phyloP scores from a whole-genome alignment of 2,113 vertebrate genomes.

The Tiliqua scincoides region DNA sequence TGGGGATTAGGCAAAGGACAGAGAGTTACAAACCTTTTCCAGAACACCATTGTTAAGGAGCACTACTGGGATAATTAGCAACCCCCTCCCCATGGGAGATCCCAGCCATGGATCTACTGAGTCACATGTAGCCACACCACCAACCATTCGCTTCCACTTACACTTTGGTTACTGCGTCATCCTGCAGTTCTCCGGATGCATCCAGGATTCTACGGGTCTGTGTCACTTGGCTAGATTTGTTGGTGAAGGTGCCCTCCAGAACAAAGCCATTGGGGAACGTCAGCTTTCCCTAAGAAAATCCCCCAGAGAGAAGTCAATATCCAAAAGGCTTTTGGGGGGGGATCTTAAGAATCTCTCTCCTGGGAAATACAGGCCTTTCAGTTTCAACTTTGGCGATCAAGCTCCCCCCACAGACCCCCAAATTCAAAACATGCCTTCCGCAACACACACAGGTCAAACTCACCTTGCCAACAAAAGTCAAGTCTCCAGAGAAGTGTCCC shows the following conservation, averaged over 20 bases:
- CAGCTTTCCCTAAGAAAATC: slow-evolving; percentile 74
- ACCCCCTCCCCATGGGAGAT: too few relatives aligned
- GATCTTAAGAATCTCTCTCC: too few relatives aligned
- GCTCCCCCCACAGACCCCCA: too few relatives aligned
- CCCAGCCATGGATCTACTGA: too few relatives aligned
- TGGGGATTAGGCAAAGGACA: too few relatives aligned
- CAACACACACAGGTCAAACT: not conserved
- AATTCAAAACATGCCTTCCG: too few relatives aligned
- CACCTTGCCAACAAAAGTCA: slow-evolving; percentile 75
- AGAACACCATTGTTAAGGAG: too few relatives aligned
- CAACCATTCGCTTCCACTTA: slow-evolving; percentile 19
- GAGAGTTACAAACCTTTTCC: too few relatives aligned
- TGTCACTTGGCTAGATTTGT: slow-evolving; percentile 59
- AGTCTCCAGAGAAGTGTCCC: slow-evolving; percentile 76
- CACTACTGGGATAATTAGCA: too few relatives aligned
- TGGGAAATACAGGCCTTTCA: too few relatives aligned
- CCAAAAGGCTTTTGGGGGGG: not conserved
- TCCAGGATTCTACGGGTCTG: slow-evolving; percentile 71
- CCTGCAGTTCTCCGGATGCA: slow-evolving; percentile 43
- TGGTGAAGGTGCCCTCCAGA: slow-evolving; percentile 73
- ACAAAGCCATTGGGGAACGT: slow-evolving; percentile 77
- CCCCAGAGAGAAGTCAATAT: not conserved
- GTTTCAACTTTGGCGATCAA: too few relatives aligned
- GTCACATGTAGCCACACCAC: too few relatives aligned
- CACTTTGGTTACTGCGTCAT: slow-evolving; percentile 45